phyloP scores from a whole-genome alignment of 2,888 invertebrate genomes.

The Hypomecis atomaria region DNA sequence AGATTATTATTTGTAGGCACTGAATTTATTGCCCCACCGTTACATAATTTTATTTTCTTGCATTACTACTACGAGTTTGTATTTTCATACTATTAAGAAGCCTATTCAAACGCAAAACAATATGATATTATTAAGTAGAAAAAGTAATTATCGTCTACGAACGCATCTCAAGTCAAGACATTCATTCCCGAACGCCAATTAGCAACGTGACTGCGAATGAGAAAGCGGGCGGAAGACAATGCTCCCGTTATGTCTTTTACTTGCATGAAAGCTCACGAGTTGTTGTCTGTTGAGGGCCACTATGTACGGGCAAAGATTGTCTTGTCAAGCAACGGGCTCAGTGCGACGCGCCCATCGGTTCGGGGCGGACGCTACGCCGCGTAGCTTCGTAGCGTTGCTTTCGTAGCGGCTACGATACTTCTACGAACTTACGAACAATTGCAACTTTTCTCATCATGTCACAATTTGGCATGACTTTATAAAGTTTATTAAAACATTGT shows the following conservation, averaged over 20 bases:
- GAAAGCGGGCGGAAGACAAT: slow-evolving; percentile 68
- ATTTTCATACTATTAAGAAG: no score
- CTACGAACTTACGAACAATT: slow-evolving; percentile 51
- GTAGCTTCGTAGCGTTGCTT: slow-evolving; percentile 54
- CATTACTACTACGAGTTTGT: no score
- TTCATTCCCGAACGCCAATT: slow-evolving; percentile 49
- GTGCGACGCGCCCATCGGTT: slow-evolving; percentile 73
- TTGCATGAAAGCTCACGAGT: slow-evolving; percentile 76
- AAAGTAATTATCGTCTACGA: background rate
- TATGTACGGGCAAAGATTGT: slow-evolving; percentile 75
- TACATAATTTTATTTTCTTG: no score
- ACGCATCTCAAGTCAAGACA: slow-evolving; percentile 3
- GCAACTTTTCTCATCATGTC: slow-evolving; percentile 25
- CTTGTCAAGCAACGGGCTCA: slow-evolving; percentile 75
- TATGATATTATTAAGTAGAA: no score
- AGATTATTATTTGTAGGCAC: no score
- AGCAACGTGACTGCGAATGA: slow-evolving; percentile 56
- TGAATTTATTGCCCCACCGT: no score
- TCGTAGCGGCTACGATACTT: slow-evolving; percentile 56
- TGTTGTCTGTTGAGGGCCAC: slow-evolving; percentile 76
- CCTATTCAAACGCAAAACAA: no score
- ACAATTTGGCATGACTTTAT: slow-evolving; percentile 10
- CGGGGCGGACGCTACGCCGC: slow-evolving; percentile 73
- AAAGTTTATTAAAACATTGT: slow-evolving; percentile 34
- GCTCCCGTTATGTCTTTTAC: slow-evolving; percentile 70